phyloP scores from a whole-genome alignment of 2,888 invertebrate species.

The Drosophila gaucha region DNA sequence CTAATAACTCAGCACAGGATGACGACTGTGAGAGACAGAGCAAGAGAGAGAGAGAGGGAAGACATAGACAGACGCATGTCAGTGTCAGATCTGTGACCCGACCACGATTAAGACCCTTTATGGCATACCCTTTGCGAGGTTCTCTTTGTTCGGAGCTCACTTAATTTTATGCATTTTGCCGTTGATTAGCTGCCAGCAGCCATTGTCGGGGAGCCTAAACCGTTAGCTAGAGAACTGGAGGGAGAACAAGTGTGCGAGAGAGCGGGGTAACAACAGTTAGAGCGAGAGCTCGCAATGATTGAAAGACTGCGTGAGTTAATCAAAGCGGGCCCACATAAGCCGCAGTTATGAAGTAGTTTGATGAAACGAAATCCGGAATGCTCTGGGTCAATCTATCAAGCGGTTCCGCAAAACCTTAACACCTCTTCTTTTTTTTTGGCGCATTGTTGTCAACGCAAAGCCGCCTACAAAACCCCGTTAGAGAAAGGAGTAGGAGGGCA shows the following conservation, averaged over 20 bases:
- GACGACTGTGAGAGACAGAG: background rate
- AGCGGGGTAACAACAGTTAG: too few relatives aligned
- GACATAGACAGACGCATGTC: constrained; percentile 23
- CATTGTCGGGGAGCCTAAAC: constrained; percentile 55
- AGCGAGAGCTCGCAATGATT: too few relatives aligned
- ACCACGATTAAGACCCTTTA: constrained; percentile 1
- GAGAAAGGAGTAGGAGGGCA: constrained; percentile 15
- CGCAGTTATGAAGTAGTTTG: constrained; percentile 45
- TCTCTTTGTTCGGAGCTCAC: constrained; percentile 46
- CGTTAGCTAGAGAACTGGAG: constrained; percentile 51
- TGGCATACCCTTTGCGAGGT: constrained; percentile 18
- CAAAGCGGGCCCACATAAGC: constrained; percentile 65
- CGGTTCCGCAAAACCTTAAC: constrained; percentile 49
- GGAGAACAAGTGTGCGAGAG: too few relatives aligned
- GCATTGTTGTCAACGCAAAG: constrained; percentile 53
- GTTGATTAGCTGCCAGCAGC: constrained; percentile 76
- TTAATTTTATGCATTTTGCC: constrained; percentile 78
- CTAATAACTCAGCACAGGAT: constrained; percentile 57
- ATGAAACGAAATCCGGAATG: constrained; percentile 24
- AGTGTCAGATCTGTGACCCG: constrained; percentile 27
- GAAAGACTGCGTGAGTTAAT: constrained; percentile 52
- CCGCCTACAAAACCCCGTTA: constrained; percentile 68
- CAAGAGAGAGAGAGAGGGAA: background rate
- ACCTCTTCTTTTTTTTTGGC: constrained; percentile 27
- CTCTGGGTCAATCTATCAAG: constrained; percentile 62